Conservation (phyloP, 1,140 invertebrate species). For the Schmidtea mediterranea region DNA sequence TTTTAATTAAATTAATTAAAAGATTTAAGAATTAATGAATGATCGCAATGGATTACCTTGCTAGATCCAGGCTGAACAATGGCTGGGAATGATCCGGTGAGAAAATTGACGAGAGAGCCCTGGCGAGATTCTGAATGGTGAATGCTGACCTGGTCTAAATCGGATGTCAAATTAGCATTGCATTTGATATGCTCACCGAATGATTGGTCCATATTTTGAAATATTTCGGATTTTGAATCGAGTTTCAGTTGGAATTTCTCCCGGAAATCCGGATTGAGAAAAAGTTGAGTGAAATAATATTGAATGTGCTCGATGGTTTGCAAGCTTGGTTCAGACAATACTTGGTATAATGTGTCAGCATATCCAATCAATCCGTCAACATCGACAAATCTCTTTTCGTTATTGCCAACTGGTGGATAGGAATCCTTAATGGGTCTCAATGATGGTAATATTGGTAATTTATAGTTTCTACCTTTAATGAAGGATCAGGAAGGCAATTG, state of each 20-base stretch:
- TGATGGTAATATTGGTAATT: neutral
- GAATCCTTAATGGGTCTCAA: conserved; percentile 11
- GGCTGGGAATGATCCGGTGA: neutral
- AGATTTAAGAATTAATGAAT: too few relatives aligned
- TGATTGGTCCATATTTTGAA: conserved; percentile 76
- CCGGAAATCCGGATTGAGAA: conserved; percentile 41
- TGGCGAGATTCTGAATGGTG: neutral
- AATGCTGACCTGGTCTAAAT: neutral
- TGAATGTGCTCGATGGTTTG: conserved; percentile 68
- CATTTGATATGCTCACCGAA: conserved; percentile 34
- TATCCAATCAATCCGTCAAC: conserved; percentile 61
- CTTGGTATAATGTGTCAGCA: conserved; percentile 41
- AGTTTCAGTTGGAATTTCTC: conserved; percentile 44
- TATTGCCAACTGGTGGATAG: conserved; percentile 32
- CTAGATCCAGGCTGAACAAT: neutral
- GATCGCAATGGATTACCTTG: conserved; percentile 16
- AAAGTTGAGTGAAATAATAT: conserved; percentile 64
- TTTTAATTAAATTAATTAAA: too few relatives aligned
- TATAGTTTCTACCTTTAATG: neutral
- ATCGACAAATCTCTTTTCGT: conserved; percentile 63
- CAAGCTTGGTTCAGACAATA: conserved; percentile 37
- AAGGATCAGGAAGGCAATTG: too few relatives aligned
- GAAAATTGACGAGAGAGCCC: conserved; percentile 5
- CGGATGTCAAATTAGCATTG: too few relatives aligned
- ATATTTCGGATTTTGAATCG: conserved; percentile 61